Evolutionary conservation across 2,113 vertebrate species (phyloP), one percentile per base, ranked within the genome.

Genomic region (Hiodon alosoides): DNA sequence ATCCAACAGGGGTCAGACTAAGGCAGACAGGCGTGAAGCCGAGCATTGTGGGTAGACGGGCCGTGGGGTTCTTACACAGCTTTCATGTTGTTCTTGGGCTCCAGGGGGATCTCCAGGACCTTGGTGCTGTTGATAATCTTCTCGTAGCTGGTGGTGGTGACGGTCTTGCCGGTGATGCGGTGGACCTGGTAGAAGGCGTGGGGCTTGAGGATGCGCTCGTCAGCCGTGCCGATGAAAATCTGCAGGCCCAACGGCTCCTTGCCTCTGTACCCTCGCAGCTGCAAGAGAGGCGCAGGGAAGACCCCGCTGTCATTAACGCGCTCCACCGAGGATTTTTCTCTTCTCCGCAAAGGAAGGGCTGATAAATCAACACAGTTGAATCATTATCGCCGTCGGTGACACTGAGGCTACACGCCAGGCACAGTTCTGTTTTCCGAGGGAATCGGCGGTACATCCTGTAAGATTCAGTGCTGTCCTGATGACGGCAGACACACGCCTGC

Each of bases 111-210:
- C 89, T 99, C 97, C 2, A 99, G 81, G 58, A 99, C 93, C 79
- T 99, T 99, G 88, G 96, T 98, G 88, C 94, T 93, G 76, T 94
- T 90, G 50, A 98, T 79, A 0, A 97, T 91, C 87, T 97, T 98
- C 91, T 99, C 97, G 0, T 91, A 97, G 90, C 97, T 99, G 90
- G 92, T 97, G 88, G 97, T 99, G 57, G 95, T 98, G 58, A 99
- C 97, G 0, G 97, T 98, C 72, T 99, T 99, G 7, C 97, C 97
- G 0, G 97, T 99, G 85, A 99, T 98, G 79, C 97, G 95, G 80
- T 99, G 97, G 14, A 98, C 97, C 86, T 99, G 97, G 81, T 99
- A 99, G 87, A 99, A 99, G 79, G 97, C 96, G 0, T 99, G 97
- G 1, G 97, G 97, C 78, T 98, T 98, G 0, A 99, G 94, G 87